Evolutionary conservation across 2,113 vertebrate species (phyloP), one percentile per base, ranked within the genome.

Genomic region (Hyla sarda): DNA sequence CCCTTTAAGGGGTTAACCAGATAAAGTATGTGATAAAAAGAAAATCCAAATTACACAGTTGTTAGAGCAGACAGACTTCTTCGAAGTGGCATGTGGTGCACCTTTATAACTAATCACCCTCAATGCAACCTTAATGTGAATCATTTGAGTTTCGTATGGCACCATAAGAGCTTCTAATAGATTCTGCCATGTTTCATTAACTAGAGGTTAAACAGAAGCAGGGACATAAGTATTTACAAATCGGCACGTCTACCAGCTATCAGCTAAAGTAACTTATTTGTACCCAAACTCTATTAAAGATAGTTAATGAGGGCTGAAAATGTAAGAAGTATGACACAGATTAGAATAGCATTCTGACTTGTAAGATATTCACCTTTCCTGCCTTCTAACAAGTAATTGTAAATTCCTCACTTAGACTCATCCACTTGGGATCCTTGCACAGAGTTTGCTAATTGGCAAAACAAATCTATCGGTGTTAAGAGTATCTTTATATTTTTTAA

Each of bases 401-500:
- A 65, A 50, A 77, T 84, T 77, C 58, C 23, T 77, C 28, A 34
- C 50, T 47, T 77, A 65, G 32, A 85, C 21, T 76, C 47, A 54
- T 85, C 30, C 58, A 78, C 73, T 56, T 78, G 74, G 45, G 83
- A 85, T 69, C 28, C 25, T 58, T 79, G 25, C 32, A 85, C 48
- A 67, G 74, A 65, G 74, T 67, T 78, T 37, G 21, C 83, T 85
- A 85, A 85, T 85, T 85, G 76, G 83, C 58, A 78, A 85, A 85
- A 78, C 83, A 85, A 79, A 78, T 85, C 56, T 76, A 73, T 72
- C 2, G 2, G 82, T 52, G 83, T 78, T 56, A 85, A 50, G 25
- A n/a, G 32, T 58, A 77, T 85, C 74, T 78, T 65, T 84, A 50
- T 84, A 85, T 85, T 85, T 85, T 78, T 78, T 85, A 85, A n/a